Evolutionary conservation across 2,113 vertebrate species (phyloP), one percentile per base, ranked within the genome.

Genomic region (Lynx canadensis): DNA sequence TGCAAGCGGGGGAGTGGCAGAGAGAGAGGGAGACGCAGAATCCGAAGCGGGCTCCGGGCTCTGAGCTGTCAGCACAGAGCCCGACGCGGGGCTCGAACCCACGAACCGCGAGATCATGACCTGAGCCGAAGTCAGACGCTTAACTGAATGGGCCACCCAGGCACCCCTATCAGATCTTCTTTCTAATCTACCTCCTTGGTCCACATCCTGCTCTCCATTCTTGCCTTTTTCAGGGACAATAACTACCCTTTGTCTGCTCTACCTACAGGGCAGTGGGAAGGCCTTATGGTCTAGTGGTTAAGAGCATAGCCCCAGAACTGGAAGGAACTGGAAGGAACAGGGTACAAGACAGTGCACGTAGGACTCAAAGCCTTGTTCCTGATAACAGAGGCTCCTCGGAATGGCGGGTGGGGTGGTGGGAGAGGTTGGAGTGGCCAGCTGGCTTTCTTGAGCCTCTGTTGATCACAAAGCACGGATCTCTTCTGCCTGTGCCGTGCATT

Each of bases 271-370:
- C 10, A 5, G 6, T 11, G 31, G 19, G 33, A 38, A 73, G 50
- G 68, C 18, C 60, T 25, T 55, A 7, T 4, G 9, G 60, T 33
- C 21, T 60, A 29, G 36, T 38, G 48, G 18, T 21, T 45, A 68
- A 65, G 74, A 55, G 68, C 52, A 60, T 1, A 25, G 21, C 23
- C 68, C 78, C 31, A 14, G 41, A 38, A 7, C 36, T 45, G 10
- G 50, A 65, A 88, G 86, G 41, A 38, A 7, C 36, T 45, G 10
- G 50, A 65, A 88, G 86, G 73, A 65, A 27, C 6, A 31, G 66
- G 25, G 25, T 76, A 52, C 31, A 25, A 63, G 23, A 16, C 12
- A 36, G 36, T 3, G 5, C 9, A 11, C 0, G 0, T 7, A 6
- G 0, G 45, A 57, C 48, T 48, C 52, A 7, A 81, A 82, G 80